These are phyloP conservation scores for Chiloscyllium plagiosum DNA, from an alignment of 2,113 vertebrate species.

Conservation along the genomic window DNA sequence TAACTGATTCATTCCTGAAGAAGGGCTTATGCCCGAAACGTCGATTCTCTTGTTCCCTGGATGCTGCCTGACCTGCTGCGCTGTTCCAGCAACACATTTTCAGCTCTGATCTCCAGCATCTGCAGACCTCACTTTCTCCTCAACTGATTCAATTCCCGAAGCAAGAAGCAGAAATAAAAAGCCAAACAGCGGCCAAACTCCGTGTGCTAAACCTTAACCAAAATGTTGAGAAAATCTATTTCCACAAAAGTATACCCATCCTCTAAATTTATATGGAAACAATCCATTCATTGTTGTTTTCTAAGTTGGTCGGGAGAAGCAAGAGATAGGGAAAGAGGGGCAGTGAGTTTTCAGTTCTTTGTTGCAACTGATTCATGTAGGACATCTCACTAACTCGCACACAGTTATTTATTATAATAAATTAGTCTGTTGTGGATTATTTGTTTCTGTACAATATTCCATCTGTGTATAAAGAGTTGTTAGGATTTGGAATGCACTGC, in stretches of 20 bases:
- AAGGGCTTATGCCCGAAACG: no score
- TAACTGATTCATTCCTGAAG: neutral
- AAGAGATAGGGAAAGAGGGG: neutral
- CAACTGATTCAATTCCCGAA: neutral
- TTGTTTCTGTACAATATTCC: neutral
- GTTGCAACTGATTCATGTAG: neutral
- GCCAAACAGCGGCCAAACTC: neutral
- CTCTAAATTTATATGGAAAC: no score
- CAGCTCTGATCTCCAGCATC: no score
- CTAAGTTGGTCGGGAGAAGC: neutral
- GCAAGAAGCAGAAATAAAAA: neutral
- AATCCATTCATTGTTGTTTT: no score
- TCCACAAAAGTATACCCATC: no score
- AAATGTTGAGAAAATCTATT: no score
- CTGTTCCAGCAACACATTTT: no score
- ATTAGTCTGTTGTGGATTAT: neutral
- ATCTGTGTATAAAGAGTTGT: neutral
- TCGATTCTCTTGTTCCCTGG: no score
- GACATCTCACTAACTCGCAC: no score
- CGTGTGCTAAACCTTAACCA: neutral
- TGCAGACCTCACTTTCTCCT: no score
- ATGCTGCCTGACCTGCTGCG: no score
- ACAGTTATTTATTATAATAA: neutral
- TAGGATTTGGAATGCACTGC: no score
- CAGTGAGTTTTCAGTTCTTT: neutral